Base-by-base conservation (phyloP, 2,797 vertebrate genomes). In the Gephyroberyx darwinii region DNA sequence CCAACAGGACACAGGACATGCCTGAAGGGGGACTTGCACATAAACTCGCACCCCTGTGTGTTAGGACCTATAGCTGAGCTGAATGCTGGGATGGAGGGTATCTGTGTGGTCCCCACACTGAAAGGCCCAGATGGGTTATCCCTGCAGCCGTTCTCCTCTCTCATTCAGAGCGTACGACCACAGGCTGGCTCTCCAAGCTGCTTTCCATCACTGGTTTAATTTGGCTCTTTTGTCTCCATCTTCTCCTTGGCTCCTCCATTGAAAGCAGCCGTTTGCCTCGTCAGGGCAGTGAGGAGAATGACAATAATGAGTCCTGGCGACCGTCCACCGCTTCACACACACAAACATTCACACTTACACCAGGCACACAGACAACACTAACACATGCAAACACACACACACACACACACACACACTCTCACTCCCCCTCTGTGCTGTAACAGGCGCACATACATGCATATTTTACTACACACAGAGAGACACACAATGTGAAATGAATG, bases 241-340 rank as follows among this genome's bases (percentile, higher is more conserved):
- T 84, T 90, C 79, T 83, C 82, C 89, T 91, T 78, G 31, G 85
- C 74, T 89, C 81, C 80, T 75, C 74, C 62, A 90, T 77, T 93
- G 92, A 94, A 94, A 92, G 92, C 82, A 88, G 90, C 77, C 86
- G 88, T 93, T 91, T 81, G 87, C 90, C 88, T 88, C 88, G 84
- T 91, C 90, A 76, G 71, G 89, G 86, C 89, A 93, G 94, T 94
- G 94, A 94, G 92, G 86, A 87, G 94, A 94, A 94, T 95, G 91
- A 92, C 92, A 95, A 95, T 94, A 91, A 93, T 90, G 91, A 91
- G 83, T 89, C 80, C 90, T 94, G 93, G 93, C 92, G 77, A 79
- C 89, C 77, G 82, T 93, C 93, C 93, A 94, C 86, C 64, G 78
- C 89, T 86, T 88, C 85, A 87, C 89, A 84, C 86, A 75, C 35